Evolutionary conservation across 2,113 vertebrate species (phyloP).

Genomic region (Oncorhynchus gorbuscha): DNA sequence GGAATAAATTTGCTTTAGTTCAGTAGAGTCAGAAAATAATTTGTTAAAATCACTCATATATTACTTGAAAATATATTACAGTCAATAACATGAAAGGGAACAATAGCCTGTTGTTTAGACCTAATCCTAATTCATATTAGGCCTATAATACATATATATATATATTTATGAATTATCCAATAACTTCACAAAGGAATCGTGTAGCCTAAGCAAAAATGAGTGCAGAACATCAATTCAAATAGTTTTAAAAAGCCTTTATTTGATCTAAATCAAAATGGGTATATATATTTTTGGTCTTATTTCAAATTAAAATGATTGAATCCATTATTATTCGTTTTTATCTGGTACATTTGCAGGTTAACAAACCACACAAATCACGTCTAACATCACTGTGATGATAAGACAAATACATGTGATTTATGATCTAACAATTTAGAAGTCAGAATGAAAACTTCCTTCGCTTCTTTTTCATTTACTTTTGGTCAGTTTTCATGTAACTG

Average conservation of each 20-base stretch:
- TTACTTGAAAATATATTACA: not conserved
- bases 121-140: not conserved
- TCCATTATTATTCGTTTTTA: constrained; percentile 12
- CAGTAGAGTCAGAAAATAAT: no score
- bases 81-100: not conserved
- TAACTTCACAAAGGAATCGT: not conserved
- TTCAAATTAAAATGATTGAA: constrained; percentile 50
- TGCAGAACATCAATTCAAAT: no score
- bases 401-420: constrained; percentile 89
- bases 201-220: not conserved
- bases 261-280: constrained; percentile 16
- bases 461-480: constrained; percentile 61
- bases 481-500: constrained; percentile 63
- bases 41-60: no score
- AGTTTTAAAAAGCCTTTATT: not conserved
- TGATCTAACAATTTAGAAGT: constrained; percentile 80
- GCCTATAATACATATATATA: not conserved
- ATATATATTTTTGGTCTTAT: constrained; percentile 16
- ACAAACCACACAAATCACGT: constrained; percentile 84
- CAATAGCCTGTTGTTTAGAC: not conserved
- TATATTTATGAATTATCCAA: not conserved
- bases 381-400: constrained; percentile 76
- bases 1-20: not conserved
- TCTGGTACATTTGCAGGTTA: constrained; percentile 56
- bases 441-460: constrained; percentile 79